Evolutionary conservation across 1,140 invertebrate genomes (phyloP).

Genomic region (Prorops nasuta): DNA sequence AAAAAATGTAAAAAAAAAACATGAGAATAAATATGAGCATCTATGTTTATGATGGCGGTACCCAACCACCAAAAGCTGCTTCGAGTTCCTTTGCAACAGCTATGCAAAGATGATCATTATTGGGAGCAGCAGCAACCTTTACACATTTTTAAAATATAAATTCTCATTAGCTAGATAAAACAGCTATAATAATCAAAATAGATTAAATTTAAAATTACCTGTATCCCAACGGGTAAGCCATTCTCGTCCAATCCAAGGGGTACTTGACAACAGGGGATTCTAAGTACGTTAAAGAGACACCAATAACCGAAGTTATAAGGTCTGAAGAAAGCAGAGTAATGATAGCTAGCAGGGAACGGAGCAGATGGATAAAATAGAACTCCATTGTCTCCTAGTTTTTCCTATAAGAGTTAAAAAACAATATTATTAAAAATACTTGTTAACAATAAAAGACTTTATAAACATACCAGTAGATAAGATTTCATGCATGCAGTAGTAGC

Average conservation of each 20-base stretch:
- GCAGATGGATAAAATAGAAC: conserved; percentile 84
- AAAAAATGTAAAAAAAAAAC: too few species aligned
- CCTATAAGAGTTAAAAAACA: conserved; percentile 48
- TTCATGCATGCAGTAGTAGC: conserved; percentile 61
- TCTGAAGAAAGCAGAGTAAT: conserved; percentile 75
- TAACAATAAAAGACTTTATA: conserved; percentile 30
- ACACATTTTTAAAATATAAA: too few species aligned
- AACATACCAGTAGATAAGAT: conserved; percentile 62
- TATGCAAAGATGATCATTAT: conserved; percentile 78
- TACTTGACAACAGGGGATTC: conserved; percentile 81
- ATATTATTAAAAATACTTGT: neutral
- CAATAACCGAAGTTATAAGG: conserved; percentile 89
- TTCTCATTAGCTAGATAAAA: too few species aligned
- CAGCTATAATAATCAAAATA: too few species aligned
- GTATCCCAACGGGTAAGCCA: conserved; percentile 49
- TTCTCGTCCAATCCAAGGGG: conserved; percentile 45
- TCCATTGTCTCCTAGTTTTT: conserved; percentile 73
- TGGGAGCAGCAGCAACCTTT: conserved; percentile 72
- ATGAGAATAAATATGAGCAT: too few species aligned
- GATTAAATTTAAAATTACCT: conserved; percentile 31
- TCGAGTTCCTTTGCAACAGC: conserved; percentile 84
- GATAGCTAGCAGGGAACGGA: conserved; percentile 80
- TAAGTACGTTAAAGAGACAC: conserved; percentile 83
- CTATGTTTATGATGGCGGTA: conserved; percentile 62
- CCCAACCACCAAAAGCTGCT: conserved; percentile 80